A percentile compares a stretch with the other conserved stretches of the same genome.
phyloP scores from a whole-genome alignment of 2,888 invertebrate species.

The Leucophenga montana region DNA sequence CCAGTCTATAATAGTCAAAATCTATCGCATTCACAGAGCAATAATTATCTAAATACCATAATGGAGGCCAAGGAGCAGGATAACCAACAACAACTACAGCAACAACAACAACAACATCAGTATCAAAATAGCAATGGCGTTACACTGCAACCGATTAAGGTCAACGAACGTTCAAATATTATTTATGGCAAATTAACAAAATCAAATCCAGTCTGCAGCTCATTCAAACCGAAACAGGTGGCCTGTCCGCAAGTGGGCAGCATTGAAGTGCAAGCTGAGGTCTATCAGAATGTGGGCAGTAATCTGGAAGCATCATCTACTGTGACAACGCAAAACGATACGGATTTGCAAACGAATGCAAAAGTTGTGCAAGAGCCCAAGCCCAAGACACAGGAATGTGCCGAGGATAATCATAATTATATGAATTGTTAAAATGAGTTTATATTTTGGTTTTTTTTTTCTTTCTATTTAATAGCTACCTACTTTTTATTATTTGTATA shows the following conservation, averaged over 20 bases:
- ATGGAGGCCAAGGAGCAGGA: slow-evolving; percentile 71
- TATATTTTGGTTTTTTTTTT: background rate
- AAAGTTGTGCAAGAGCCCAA: background rate
- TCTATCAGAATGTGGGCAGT: slow-evolving; percentile 66
- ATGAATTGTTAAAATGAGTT: slow-evolving; percentile 60
- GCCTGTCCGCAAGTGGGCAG: slow-evolving; percentile 61
- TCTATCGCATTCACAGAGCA: slow-evolving; percentile 63
- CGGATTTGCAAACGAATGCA: background rate
- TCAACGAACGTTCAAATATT: slow-evolving; percentile 70
- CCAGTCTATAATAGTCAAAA: slow-evolving; percentile 69
- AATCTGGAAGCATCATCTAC: slow-evolving; percentile 37
- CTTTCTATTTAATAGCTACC: background rate
- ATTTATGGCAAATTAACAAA: slow-evolving; percentile 71
- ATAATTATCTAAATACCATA: slow-evolving; percentile 71
- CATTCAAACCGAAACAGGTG: slow-evolving; percentile 69
- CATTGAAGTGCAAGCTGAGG: slow-evolving; percentile 68
- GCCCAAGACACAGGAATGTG: background rate
- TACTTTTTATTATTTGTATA: background rate
- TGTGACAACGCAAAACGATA: background rate
- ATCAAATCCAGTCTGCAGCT: slow-evolving; percentile 65
- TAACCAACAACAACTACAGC: slow-evolving; percentile 55
- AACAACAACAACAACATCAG: slow-evolving; percentile 60
- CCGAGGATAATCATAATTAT: slow-evolving; percentile 56
- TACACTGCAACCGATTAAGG: slow-evolving; percentile 71
- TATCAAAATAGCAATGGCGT: slow-evolving; percentile 62